A percentile compares a stretch with the other conserved stretches of the same genome.
These are phyloP conservation scores for Falco novaeseelandiae DNA, from an alignment of 2,797 vertebrate species.

Conservation along the genomic window DNA sequence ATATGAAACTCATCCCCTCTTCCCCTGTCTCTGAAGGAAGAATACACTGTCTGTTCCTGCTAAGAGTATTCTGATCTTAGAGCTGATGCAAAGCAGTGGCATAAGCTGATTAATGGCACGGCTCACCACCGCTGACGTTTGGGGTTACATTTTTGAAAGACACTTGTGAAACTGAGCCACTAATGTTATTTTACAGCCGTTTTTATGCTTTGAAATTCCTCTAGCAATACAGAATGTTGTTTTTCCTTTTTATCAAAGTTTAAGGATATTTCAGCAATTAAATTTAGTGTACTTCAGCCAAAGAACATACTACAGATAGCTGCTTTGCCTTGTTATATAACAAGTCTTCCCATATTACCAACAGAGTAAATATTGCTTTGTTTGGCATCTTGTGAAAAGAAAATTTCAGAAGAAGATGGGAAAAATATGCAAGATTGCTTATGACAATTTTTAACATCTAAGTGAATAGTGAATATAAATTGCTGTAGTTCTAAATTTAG, in stretches of 20 bases:
- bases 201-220: conserved; percentile 43
- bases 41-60: neutral
- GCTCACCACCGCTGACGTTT: neutral
- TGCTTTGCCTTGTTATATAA: conserved; percentile 4
- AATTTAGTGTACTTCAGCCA: neutral
- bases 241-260: conserved; percentile 51
- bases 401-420: neutral
- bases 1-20: neutral
- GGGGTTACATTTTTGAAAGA: conserved; percentile 28
- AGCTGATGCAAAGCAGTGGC: neutral
- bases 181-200: conserved; percentile 30
- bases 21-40: neutral
- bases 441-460: neutral
- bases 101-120: conserved; percentile 10
- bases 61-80: neutral
- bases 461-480: neutral
- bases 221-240: conserved; percentile 30
- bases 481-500: neutral
- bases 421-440: neutral
- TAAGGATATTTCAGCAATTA: conserved; percentile 33
- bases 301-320: neutral
- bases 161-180: conserved; percentile 3
- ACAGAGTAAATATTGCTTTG: neutral
- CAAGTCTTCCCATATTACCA: conserved; percentile 16
- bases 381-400: conserved; percentile 10